Base-by-base conservation (phyloP, 2,888 invertebrate species). In the Epirrhoe alternata region DNA sequence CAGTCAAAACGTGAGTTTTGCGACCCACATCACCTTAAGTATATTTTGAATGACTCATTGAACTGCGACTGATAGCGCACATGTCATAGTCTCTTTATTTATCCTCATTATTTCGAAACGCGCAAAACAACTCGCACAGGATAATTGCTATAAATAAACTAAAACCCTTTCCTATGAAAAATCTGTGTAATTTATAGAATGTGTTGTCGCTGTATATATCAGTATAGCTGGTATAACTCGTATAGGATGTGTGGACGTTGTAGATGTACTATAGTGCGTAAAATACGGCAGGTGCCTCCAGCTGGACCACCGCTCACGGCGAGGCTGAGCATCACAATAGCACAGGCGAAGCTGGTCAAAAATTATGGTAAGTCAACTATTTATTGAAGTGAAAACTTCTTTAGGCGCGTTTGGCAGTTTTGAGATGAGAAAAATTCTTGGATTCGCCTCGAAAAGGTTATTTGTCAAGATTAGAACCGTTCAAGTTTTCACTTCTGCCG, bases 301-400 rank as follows among this genome's bases (percentile, higher is more conserved):
- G 77, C 88, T 0, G 94, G 93, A 0, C 90, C 92, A 0, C 91
- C 89, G 0, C 79, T 95, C n/a, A 87, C 90, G 31, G 97, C 97
- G 4, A 94, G 97, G 65, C 94, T 98, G 47, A 97, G 96, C 84
- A 96, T 98, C 76, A 98, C 98, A 12, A 95, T 98, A 69, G 96
- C 95, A 31, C 98, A 98, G 94, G 98, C 98, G 3, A 98, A 97
- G 90, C 94, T 99, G 68, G 96, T 96, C 7, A 98, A 98, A 92
- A 99, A 99, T 87, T 99, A 99, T 94, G 98, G 94, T 92, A 74
- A 81, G 87, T 47, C 24, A 3, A 24, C 38, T 4, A 12, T 1
- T 33, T 33, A 33, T 33, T 1, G 33, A 33, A 33, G 3, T n/a
- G n/a, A n/a, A n/a, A n/a, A n/a, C n/a, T n/a, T n/a, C n/a, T n/a